Evolutionary conservation across 2,797 vertebrate genomes (phyloP).

Genomic region (Garrulus glandarius): DNA sequence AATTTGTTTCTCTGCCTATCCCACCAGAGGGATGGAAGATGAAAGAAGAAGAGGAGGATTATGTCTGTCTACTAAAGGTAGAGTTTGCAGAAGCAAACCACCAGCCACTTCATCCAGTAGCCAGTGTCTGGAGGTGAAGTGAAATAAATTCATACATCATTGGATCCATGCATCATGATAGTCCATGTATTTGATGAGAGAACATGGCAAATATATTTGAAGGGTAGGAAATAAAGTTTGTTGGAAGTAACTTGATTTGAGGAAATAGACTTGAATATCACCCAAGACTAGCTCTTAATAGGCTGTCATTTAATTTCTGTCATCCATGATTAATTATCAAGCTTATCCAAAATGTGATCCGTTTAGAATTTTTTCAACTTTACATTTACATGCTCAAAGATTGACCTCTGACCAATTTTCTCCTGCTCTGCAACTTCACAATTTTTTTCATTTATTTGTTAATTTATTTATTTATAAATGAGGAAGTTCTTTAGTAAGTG

Average conservation of each 20-base stretch:
- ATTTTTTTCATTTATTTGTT: background rate
- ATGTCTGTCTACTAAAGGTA: background rate
- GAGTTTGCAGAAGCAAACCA: background rate
- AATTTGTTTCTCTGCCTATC: conserved; percentile 20
- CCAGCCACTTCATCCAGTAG: background rate
- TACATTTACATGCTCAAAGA: background rate
- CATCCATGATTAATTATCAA: background rate
- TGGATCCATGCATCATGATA: background rate
- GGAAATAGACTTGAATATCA: background rate
- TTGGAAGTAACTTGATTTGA: background rate
- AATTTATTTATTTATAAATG: background rate
- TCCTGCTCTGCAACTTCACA: background rate
- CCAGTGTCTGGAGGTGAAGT: background rate
- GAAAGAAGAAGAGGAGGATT: background rate
- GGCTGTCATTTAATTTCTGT: background rate
- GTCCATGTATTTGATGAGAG: background rate
- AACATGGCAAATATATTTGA: background rate
- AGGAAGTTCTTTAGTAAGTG: background rate
- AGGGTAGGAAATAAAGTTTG: background rate
- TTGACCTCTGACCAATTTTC: background rate
- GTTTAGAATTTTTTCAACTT: background rate
- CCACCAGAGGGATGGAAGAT: background rate
- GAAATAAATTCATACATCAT: background rate
- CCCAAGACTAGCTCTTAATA: background rate
- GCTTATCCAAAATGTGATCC: background rate